These are phyloP conservation scores for Sebastes goodei DNA, from an alignment of 2,797 vertebrate species.

Conservation along the genomic window DNA sequence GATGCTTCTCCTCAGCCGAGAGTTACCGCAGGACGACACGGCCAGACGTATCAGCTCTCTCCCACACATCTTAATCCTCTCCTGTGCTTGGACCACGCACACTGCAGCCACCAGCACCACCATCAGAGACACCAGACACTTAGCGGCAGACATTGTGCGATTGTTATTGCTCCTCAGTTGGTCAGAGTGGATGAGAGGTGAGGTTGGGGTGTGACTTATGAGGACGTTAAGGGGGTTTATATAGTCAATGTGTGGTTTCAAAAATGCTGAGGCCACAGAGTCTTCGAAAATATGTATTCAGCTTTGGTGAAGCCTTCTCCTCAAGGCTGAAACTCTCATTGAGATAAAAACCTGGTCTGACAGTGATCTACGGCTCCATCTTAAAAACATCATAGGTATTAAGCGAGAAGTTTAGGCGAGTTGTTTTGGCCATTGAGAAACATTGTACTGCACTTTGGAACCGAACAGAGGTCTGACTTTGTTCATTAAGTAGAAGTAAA, in stretches of 20 bases:
- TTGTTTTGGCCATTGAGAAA: neutral
- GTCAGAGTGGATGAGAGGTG: neutral
- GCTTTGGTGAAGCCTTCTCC: constrained; percentile 70
- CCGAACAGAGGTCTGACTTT: neutral
- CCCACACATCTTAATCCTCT: constrained; percentile 80
- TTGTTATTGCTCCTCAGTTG: neutral
- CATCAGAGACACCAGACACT: constrained; percentile 61
- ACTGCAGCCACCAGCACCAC: constrained; percentile 52
- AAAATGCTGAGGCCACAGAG: constrained; percentile 33
- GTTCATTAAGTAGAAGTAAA: too few species aligned
- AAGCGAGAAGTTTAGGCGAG: neutral
- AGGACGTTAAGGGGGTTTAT: constrained; percentile 47
- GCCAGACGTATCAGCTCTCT: constrained; percentile 80
- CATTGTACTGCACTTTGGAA: too few species aligned
- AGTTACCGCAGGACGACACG: constrained; percentile 76
- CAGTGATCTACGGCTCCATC: constrained; percentile 27
- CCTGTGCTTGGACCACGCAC: constrained; percentile 53
- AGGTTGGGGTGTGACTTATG: neutral
- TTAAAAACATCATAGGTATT: neutral
- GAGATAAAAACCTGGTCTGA: constrained; percentile 64
- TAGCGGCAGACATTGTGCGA: constrained; percentile 55
- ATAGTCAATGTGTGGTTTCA: constrained; percentile 13
- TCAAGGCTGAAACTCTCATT: constrained; percentile 69
- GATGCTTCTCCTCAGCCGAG: constrained; percentile 63
- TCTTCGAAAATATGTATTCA: constrained; percentile 36